Base-by-base conservation (phyloP, 2,113 vertebrate genomes). In the Platanista minor region DNA sequence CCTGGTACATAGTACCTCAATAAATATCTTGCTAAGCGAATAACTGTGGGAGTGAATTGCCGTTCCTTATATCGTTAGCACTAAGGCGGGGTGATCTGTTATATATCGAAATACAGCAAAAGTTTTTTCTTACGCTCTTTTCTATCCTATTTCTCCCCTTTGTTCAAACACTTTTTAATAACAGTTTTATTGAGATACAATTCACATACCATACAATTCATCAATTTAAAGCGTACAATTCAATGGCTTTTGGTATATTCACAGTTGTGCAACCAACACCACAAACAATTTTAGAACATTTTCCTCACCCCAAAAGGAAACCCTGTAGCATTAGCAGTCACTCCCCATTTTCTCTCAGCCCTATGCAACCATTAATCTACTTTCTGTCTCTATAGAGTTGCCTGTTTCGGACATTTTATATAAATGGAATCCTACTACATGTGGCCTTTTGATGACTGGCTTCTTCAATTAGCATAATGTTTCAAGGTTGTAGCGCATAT, bases 211-310 rank as follows among this genome's bases (percentile, higher is more conserved):
- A 57, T 75, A 57, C 72, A 89, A 75, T 82, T 69, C 9, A 31
- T 25, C 36, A 25, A 89, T 94, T 82, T 74, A 81, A 95, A 83
- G 15, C n/a, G 6, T 29, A 36, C 12, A 72, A 52, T 77, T 59
- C 43, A 64, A 3, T 88, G 62, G n/a, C 62, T 94, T 92, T 96
- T 86, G 31, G 10, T 59, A 54, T 82, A 77, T 75, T 77, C 41
- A 84, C 29, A 89, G 43, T 90, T 86, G 71, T 41, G 8, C 33
- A 91, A 49, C 62, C 49, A 81, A 49, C 54, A 86, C 66, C 43
- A 71, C 14, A 85, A 86, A 77, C 9, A 80, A 94, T 81, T 80
- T 91, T 94, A 94, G 77, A 94, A 91, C 33, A 59, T 59, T 90
- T 91, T 78, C 23, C 80, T 66, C 46, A 54, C 41, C 29, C 43